These are phyloP conservation scores for Amphiprion percula DNA, from an alignment of 2,113 vertebrate genomes.

Conservation along the genomic window DNA sequence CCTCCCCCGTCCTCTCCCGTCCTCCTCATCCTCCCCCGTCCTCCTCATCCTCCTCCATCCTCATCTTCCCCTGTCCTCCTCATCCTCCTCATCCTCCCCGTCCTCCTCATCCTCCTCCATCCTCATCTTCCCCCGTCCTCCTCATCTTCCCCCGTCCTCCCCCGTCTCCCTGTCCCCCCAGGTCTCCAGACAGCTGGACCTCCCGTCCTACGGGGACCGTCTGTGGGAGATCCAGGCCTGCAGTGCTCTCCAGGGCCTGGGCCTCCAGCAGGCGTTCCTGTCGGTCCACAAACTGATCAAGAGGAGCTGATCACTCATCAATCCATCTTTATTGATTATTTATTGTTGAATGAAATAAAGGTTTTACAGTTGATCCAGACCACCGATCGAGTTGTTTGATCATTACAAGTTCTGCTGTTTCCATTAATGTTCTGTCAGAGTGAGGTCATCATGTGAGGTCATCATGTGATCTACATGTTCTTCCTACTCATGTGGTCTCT, in stretches of 20 bases:
- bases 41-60: no score
- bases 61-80: no score
- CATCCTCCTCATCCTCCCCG: no score
- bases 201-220: constrained; percentile 40
- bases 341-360: constrained; percentile 1
- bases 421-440: no score
- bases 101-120: no score
- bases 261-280: constrained; percentile 85
- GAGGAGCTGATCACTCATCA: constrained; percentile 51
- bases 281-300: constrained; percentile 84
- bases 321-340: no score
- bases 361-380: background rate
- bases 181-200: constrained; percentile 79
- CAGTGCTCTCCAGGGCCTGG: constrained; percentile 84
- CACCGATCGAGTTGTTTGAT: no score
- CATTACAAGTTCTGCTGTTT: no score
- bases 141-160: background rate
- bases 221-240: constrained; percentile 88
- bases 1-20: no score
- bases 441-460: no score
- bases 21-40: no score
- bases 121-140: no score
- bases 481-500: constrained; percentile 55
- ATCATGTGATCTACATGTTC: constrained; percentile 3
- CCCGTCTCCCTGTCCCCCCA: background rate